Evolutionary conservation across 1,140 invertebrate species (phyloP).

Genomic region (Megalopta genalis): DNA sequence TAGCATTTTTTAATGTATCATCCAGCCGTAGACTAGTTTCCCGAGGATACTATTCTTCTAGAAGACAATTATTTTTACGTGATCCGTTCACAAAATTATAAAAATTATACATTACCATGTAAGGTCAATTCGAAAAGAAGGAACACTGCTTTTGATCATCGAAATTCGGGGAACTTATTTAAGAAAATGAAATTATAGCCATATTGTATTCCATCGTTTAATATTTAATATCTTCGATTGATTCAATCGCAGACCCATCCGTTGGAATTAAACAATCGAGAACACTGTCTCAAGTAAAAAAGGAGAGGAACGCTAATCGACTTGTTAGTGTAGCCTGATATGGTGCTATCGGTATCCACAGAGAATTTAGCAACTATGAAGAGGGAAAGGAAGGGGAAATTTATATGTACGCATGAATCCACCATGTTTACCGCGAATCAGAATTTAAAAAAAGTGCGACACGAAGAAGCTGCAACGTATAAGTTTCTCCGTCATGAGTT

Average conservation of each 20-base stretch:
- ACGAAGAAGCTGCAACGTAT: neutral
- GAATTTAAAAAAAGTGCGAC: neutral
- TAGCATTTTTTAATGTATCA: neutral
- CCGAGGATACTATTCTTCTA: neutral
- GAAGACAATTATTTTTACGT: neutral
- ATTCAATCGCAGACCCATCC: neutral
- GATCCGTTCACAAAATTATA: neutral
- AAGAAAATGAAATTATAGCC: neutral
- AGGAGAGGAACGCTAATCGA: too few species aligned
- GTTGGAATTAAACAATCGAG: neutral
- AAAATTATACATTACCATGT: neutral
- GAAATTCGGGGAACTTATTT: neutral
- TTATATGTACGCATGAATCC: constrained; percentile 3
- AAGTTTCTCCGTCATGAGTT: constrained; percentile 19
- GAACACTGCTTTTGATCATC: neutral
- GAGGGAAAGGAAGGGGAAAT: neutral
- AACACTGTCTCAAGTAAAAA: neutral
- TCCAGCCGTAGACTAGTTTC: neutral
- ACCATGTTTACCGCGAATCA: constrained; percentile 5
- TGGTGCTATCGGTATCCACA: too few species aligned
- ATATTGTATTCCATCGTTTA: neutral
- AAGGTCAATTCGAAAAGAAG: neutral
- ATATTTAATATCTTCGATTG: neutral
- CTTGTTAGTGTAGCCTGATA: neutral
- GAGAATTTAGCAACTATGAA: neutral